Conservation (phyloP, 1,140 invertebrate species). For the Ostrea edulis region DNA sequence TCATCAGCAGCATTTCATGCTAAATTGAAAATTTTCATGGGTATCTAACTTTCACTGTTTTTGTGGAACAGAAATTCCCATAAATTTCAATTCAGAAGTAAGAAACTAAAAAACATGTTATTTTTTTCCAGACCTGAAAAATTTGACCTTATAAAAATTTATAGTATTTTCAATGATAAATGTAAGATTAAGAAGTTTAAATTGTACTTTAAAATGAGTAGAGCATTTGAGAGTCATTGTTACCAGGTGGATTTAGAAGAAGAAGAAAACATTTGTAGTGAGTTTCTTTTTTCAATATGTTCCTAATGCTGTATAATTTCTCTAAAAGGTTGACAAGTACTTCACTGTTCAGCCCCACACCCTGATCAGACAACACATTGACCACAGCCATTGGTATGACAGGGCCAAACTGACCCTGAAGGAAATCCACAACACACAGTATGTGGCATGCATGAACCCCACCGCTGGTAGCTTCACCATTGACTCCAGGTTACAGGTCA, state of each 20-base stretch:
- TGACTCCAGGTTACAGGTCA: slow-evolving; percentile 91
- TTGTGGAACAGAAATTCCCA: no score
- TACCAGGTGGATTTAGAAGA: no score
- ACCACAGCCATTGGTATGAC: slow-evolving; percentile 96
- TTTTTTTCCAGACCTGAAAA: background rate
- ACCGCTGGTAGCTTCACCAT: slow-evolving; percentile 98
- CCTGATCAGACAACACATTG: slow-evolving; percentile 95
- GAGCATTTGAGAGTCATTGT: no score
- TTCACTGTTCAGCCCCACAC: slow-evolving; percentile 98
- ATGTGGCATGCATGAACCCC: slow-evolving; percentile 98
- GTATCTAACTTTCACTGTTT: background rate
- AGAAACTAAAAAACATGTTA: background rate
- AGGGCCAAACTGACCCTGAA: slow-evolving; percentile 93
- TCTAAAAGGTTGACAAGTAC: slow-evolving; percentile 89
- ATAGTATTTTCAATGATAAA: no score
- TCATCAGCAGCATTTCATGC: background rate
- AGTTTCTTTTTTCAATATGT: background rate
- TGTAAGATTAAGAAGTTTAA: background rate
- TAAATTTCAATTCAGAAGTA: no score
- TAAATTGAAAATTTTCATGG: background rate
- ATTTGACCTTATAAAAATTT: no score
- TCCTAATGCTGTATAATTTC: background rate
- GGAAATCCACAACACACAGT: slow-evolving; percentile 98
- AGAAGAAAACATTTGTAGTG: background rate
- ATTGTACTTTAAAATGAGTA: background rate